These are phyloP conservation scores for Huso huso DNA, from an alignment of 2,797 vertebrate genomes.

Conservation along the genomic window DNA sequence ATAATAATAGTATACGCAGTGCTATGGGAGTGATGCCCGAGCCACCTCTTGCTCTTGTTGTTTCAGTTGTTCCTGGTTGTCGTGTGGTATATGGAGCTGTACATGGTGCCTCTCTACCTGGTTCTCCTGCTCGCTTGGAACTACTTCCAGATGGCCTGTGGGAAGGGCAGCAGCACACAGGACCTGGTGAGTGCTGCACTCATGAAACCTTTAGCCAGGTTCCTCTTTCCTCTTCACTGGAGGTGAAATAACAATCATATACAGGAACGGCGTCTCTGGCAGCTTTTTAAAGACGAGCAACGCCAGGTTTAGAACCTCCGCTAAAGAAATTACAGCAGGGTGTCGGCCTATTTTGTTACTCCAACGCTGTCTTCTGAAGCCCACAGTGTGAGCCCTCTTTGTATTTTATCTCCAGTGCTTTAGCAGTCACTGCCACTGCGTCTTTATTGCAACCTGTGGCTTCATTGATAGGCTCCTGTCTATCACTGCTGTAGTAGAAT, in stretches of 20 bases:
- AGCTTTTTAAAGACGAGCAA: background rate
- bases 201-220: background rate
- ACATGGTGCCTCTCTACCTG: slow-evolving; percentile 89
- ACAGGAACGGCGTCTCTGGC: background rate
- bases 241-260: slow-evolving; percentile 19
- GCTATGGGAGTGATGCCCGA: background rate
- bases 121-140: slow-evolving; percentile 82
- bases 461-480: background rate
- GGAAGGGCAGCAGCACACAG: slow-evolving; percentile 61
- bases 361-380: background rate
- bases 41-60: slow-evolving; percentile 28
- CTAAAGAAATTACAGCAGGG: background rate
- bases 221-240: slow-evolving; percentile 18
- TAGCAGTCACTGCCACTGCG: no score
- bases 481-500: background rate
- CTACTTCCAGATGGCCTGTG: slow-evolving; percentile 65
- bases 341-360: background rate
- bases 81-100: slow-evolving; percentile 87
- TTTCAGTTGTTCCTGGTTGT: slow-evolving; percentile 83
- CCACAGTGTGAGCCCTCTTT: no score
- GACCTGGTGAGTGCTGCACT: slow-evolving; percentile 73
- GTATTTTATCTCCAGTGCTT: no score
- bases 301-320: no score
- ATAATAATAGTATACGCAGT: background rate
- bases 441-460: no score